A percentile compares a stretch with the other conserved stretches of the same genome.
These are phyloP conservation scores for Erpornis zantholeuca DNA, from an alignment of 2,113 vertebrate species.

Conservation along the genomic window DNA sequence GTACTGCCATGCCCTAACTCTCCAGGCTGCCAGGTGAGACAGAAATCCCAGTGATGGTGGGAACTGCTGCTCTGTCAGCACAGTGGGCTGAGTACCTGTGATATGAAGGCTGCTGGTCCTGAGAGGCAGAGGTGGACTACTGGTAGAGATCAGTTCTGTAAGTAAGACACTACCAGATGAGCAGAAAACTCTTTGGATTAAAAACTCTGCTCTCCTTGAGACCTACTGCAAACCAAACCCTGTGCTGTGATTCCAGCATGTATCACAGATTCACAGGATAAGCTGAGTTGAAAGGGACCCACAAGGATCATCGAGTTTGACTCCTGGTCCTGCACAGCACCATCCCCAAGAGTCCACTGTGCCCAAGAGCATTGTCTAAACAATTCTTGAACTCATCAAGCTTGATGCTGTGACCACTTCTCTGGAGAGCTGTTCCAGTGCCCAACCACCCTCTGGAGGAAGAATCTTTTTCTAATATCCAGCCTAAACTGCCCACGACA, in stretches of 20 bases:
- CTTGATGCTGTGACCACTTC: neutral
- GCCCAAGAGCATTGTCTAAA: neutral
- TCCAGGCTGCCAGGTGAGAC: neutral
- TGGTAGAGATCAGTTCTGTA: neutral
- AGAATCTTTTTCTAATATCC: neutral
- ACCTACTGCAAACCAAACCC: neutral
- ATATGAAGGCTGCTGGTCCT: neutral
- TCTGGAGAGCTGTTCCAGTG: neutral
- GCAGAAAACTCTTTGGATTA: neutral
- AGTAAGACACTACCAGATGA: neutral
- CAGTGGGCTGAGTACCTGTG: neutral
- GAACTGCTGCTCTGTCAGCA: neutral
- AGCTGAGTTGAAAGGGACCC: neutral
- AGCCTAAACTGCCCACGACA: neutral
- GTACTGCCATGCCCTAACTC: neutral
- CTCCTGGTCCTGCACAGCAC: neutral
- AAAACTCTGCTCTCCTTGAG: neutral
- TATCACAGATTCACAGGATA: neutral
- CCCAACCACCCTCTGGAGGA: neutral
- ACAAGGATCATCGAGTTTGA: neutral
- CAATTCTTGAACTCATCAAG: neutral
- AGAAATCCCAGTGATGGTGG: neutral
- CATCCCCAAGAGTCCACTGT: neutral
- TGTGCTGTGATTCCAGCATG: neutral
- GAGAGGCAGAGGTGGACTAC: neutral